These are phyloP conservation scores for Periophthalmodon schlosseri DNA, from an alignment of 2,113 vertebrate genomes.

Conservation along the genomic window DNA sequence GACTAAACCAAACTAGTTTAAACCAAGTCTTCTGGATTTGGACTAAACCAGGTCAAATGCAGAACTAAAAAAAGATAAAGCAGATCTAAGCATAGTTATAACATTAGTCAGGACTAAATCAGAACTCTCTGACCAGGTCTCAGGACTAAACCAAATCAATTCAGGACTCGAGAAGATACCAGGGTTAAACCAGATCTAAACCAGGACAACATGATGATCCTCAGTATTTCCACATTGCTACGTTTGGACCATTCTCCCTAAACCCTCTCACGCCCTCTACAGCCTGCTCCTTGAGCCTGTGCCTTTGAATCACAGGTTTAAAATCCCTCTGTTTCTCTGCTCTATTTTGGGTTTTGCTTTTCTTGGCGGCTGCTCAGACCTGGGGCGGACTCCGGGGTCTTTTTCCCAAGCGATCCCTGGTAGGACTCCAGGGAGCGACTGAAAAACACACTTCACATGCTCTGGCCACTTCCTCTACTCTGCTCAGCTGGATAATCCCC, in stretches of 20 bases:
- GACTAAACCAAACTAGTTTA: background rate
- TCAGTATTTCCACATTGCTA: background rate
- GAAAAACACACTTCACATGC: slow-evolving; percentile 43
- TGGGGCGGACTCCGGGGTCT: slow-evolving; percentile 88
- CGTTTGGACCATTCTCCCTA: slow-evolving; percentile 28
- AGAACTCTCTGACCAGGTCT: background rate
- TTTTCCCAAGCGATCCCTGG: slow-evolving; percentile 95
- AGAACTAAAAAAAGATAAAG: background rate
- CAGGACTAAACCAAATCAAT: background rate
- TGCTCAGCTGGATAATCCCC: slow-evolving; percentile 41
- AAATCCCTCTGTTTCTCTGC: slow-evolving; percentile 63
- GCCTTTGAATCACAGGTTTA: slow-evolving; percentile 84
- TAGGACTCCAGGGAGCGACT: slow-evolving; percentile 67
- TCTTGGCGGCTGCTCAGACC: slow-evolving; percentile 88
- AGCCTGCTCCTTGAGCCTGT: slow-evolving; percentile 71
- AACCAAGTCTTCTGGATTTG: background rate
- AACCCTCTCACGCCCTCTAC: slow-evolving; percentile 62
- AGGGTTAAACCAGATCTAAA: background rate
- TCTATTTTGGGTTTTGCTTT: slow-evolving; percentile 95
- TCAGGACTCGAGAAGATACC: background rate
- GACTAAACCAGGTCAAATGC: background rate
- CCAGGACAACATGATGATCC: background rate
- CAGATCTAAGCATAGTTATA: background rate
- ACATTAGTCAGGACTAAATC: background rate
- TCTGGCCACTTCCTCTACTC: slow-evolving; percentile 57